Conservation (phyloP, 37 sponge, comb jelly and placozoan species). For the Halichondria panicea region DNA sequence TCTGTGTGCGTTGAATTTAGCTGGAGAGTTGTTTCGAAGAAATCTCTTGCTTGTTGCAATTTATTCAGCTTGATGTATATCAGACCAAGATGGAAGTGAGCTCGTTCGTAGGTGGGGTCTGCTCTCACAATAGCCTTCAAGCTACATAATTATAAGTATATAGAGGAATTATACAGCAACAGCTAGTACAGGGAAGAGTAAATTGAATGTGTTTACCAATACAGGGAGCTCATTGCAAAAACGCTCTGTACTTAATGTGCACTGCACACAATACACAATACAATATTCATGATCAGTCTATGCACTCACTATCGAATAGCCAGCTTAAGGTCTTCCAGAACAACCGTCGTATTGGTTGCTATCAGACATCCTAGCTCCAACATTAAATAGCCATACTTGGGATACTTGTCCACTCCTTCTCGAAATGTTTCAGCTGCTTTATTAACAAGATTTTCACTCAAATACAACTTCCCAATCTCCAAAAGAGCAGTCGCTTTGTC, state of each 20-base stretch:
- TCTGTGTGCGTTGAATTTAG: constrained; percentile 30
- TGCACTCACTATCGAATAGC: constrained; percentile 25
- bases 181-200: background rate
- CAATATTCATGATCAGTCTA: background rate
- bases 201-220: background rate
- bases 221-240: background rate
- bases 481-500: constrained; percentile 33
- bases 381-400: constrained; percentile 4
- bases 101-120: constrained; percentile 3
- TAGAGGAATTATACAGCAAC: background rate
- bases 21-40: constrained; percentile 23
- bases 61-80: constrained; percentile 26
- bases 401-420: constrained; percentile 14
- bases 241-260: too few species aligned
- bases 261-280: too few species aligned
- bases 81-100: constrained; percentile 42
- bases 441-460: constrained; percentile 4
- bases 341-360: background rate
- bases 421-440: constrained; percentile 33
- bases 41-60: constrained; percentile 14
- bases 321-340: background rate
- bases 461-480: constrained; percentile 26
- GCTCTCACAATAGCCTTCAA: constrained; percentile 7
- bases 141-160: constrained; percentile 8
- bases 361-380: background rate